These are phyloP conservation scores for Saiga tatarica DNA, from an alignment of 2,113 vertebrate species.

Conservation along the genomic window DNA sequence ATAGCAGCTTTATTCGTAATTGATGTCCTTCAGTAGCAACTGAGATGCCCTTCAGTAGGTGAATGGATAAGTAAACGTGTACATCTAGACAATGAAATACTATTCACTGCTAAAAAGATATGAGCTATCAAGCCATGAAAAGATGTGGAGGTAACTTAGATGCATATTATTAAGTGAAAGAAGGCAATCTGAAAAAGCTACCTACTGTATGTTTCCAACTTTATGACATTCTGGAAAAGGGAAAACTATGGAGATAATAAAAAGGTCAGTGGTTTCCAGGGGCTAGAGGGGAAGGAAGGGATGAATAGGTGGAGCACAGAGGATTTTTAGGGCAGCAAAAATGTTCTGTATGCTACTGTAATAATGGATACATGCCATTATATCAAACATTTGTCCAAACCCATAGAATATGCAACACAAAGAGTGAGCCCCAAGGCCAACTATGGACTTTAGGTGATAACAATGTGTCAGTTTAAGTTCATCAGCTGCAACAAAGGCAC, in stretches of 20 bases:
- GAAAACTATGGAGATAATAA: not conserved
- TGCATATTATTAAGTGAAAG: not conserved
- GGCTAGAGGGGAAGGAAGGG: not conserved
- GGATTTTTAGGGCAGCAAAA: not conserved
- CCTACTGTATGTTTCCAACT: not conserved
- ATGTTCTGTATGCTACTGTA: not conserved
- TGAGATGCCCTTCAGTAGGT: not conserved
- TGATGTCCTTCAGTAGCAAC: not conserved
- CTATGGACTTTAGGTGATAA: not conserved
- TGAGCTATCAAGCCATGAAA: not conserved
- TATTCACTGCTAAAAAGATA: not conserved
- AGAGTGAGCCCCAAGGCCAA: not conserved
- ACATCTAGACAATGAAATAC: not conserved
- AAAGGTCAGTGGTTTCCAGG: not conserved
- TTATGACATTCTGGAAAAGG: not conserved
- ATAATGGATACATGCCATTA: not conserved
- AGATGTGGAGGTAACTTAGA: not conserved
- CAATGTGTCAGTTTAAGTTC: not conserved
- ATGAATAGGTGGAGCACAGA: not conserved
- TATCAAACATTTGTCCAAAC: not conserved
- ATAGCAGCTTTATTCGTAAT: not conserved
- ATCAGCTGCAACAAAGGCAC: not conserved
- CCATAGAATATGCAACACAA: not conserved
- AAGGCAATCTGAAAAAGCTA: not conserved
- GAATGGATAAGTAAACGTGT: not conserved